Conservation (phyloP, 2,797 vertebrate genomes). For the Melopsittacus undulatus region DNA sequence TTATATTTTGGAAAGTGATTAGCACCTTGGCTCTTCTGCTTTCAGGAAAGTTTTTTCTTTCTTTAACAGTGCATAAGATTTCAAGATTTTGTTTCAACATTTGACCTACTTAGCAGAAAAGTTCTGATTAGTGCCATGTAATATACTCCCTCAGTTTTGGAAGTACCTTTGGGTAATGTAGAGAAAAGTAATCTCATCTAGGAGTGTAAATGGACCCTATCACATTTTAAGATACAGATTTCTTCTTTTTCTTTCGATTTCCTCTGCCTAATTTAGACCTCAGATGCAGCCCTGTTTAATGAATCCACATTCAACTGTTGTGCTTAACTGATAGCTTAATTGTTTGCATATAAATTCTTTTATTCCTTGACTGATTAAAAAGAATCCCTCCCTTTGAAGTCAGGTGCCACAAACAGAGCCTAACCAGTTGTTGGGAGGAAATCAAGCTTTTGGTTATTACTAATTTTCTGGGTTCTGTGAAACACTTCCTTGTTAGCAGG, state of each 20-base stretch:
- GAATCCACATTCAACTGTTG: neutral
- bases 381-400: constrained; percentile 38
- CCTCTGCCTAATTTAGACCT: constrained; percentile 51
- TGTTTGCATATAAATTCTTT: constrained; percentile 59
- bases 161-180: constrained; percentile 70
- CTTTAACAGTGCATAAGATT: constrained; percentile 74
- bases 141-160: constrained; percentile 56
- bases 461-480: neutral
- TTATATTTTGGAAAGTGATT: constrained; percentile 75
- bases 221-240: constrained; percentile 64
- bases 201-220: constrained; percentile 70
- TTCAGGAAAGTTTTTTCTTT: constrained; percentile 7
- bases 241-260: constrained; percentile 10
- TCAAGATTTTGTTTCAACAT: constrained; percentile 69
- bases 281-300: constrained; percentile 62
- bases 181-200: constrained; percentile 70
- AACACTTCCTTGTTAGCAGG: neutral
- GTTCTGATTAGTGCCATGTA: constrained; percentile 68
- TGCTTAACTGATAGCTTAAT: constrained; percentile 58
- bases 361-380: constrained; percentile 18
- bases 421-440: neutral
- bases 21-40: constrained; percentile 70
- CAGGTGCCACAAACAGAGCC: neutral
- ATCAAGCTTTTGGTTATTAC: neutral
- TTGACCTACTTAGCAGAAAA: constrained; percentile 78